Base-by-base conservation (phyloP, 2,888 invertebrate genomes). In the Tolmerus cingulatus region DNA sequence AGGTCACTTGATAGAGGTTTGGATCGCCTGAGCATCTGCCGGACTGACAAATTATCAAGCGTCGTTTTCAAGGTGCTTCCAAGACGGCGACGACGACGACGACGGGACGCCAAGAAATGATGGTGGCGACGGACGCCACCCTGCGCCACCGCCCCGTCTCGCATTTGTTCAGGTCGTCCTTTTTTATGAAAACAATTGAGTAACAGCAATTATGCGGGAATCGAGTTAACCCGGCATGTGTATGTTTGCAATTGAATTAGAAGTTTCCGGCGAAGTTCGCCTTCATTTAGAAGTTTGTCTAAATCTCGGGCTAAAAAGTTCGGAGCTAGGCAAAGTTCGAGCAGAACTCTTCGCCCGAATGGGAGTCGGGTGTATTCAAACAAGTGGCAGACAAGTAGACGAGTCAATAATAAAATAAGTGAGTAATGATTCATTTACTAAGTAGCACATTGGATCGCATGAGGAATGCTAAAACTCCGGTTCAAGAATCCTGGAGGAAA, bases 391-490 rank as follows among this genome's bases (percentile, higher is more conserved):
- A 79, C 79, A 79, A 79, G 79, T 79, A 79, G 79, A 79, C 40
- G 79, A 79, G 79, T 79, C 79, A 79, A 79, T 79, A 79, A 79
- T 79, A 79, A 79, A 79, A 79, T 79, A 79, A 79, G 79, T 79
- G 79, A 51, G 51, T 79, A 79, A 79, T 79, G 79, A 79, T 46
- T 79, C 79, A 79, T 79, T 79, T 51, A 51, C 79, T 46, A 51
- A 79, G 79, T 79, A 79, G 51, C 79, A 79, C 46, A 79, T 19
- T 66, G 51, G 79, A 79, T 46, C 27, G 51, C 51, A 51, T 34
- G 79, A 79, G 79, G 51, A 79, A 79, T 51, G 40, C 43, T 23
- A 78, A 78, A 23, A 78, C 19, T 78, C 40, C 14, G 23, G 46
- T 5, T 19, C 40, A 78, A 37, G 78, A 40, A 76, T 37, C 76